Percentiles rank a stretch among this genome's conserved stretches.
Evolutionary conservation across 2,888 invertebrate species (phyloP).

Genomic region (Entomobrya multifasciata): DNA sequence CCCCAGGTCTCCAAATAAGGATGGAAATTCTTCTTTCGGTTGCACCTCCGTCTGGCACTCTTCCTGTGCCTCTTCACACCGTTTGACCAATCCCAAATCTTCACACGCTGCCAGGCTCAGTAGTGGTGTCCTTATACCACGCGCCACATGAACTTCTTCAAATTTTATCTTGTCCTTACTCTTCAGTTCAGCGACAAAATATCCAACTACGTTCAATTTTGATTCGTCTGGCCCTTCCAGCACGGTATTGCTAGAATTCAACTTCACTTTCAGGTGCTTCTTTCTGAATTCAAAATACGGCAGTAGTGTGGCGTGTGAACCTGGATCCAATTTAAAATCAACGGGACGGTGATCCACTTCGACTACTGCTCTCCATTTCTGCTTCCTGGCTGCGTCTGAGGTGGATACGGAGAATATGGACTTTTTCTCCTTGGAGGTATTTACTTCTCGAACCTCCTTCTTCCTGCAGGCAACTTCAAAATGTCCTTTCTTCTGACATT

Average conservation of each 20-base stretch:
- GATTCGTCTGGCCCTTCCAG: constrained; percentile 21
- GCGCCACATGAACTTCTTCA: constrained; percentile 15
- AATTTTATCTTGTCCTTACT: background rate
- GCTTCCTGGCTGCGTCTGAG: background rate
- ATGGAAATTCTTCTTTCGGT: constrained; percentile 69
- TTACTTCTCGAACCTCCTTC: background rate
- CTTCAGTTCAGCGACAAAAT: background rate
- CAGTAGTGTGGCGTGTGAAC: constrained; percentile 61
- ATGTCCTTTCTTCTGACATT: constrained; percentile 60
- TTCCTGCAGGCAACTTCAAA: constrained; percentile 34
- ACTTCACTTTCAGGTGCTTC: background rate
- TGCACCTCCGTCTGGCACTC: constrained; percentile 46
- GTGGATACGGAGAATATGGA: background rate
- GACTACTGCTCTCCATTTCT: constrained; percentile 40
- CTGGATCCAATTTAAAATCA: constrained; percentile 55
- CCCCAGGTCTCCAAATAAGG: constrained; percentile 73
- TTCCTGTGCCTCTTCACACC: background rate
- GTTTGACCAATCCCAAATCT: constrained; percentile 19
- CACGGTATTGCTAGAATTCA: background rate
- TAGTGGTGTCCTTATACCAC: constrained; percentile 15
- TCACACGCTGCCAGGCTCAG: constrained; percentile 27
- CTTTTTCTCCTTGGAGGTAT: background rate
- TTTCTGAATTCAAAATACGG: background rate
- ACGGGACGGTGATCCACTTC: background rate
- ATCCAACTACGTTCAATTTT: constrained; percentile 1